phyloP scores from a whole-genome alignment of 2,113 vertebrate species.

The Marmota flaviventris region DNA sequence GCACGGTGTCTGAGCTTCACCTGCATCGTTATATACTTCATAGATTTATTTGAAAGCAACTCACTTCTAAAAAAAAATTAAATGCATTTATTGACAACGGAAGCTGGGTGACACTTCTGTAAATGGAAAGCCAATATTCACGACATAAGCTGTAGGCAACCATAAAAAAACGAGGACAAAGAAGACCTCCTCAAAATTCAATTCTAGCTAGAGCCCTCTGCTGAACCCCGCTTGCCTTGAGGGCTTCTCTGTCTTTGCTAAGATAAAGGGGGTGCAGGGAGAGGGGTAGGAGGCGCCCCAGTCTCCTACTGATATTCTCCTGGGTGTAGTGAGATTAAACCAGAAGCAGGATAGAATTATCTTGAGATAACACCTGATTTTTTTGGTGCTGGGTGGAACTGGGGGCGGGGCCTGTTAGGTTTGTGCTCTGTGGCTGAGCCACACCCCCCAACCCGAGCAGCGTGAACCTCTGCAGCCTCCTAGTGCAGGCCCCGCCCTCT shows the following conservation, averaged over 20 bases:
- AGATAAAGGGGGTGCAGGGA: neutral
- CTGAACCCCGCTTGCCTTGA: neutral
- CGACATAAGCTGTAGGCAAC: neutral
- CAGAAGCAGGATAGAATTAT: neutral
- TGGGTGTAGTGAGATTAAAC: neutral
- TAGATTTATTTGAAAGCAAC: neutral
- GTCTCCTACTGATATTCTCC: neutral
- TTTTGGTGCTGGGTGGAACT: too few species aligned
- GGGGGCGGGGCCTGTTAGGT: too few species aligned
- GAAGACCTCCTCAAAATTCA: neutral
- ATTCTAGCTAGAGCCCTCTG: neutral
- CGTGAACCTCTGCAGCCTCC: too few species aligned
- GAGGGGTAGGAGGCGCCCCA: neutral
- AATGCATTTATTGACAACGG: neutral
- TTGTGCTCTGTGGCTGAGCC: too few species aligned
- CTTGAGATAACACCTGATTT: too few species aligned
- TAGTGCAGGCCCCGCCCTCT: too few species aligned
- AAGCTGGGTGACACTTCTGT: neutral
- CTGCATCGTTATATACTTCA: neutral
- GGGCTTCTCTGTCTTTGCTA: neutral
- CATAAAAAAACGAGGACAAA: neutral
- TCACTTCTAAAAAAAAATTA: conserved; percentile 38
- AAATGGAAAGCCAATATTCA: conserved; percentile 36
- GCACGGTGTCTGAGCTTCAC: neutral
- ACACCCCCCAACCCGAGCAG: neutral